These are phyloP conservation scores for Zhuqinia jingwanae DNA, from an alignment of 2,888 invertebrate genomes.

Conservation along the genomic window DNA sequence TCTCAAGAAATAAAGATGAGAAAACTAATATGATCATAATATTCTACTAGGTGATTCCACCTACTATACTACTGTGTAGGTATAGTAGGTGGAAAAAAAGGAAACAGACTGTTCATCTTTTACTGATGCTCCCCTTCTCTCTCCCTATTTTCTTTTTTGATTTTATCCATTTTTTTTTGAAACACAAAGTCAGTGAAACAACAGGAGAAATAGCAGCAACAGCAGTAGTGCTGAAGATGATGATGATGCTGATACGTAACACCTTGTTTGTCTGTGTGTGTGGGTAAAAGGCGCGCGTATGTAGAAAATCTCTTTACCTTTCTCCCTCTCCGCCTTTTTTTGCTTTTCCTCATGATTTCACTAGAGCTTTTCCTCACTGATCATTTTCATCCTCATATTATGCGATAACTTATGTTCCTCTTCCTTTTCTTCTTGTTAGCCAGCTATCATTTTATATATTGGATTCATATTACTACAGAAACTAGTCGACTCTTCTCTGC, in stretches of 20 bases:
- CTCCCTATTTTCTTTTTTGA: slow-evolving; percentile 24
- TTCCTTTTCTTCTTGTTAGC: not conserved
- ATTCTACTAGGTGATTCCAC: too few species aligned
- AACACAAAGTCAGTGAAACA: not conserved
- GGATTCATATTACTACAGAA: slow-evolving; percentile 11
- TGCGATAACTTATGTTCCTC: slow-evolving; percentile 19
- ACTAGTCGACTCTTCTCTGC: too few species aligned
- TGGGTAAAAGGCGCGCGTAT: not conserved
- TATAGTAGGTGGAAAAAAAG: not conserved
- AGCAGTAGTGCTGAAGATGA: not conserved
- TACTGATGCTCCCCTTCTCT: not conserved
- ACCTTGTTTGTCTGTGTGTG: slow-evolving; percentile 23
- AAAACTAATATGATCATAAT: slow-evolving; percentile 19
- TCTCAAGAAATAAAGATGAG: slow-evolving; percentile 17
- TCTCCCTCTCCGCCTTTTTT: not conserved
- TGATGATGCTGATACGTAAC: slow-evolving; percentile 34
- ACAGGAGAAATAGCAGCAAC: not conserved
- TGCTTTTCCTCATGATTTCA: not conserved
- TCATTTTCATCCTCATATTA: slow-evolving; percentile 42
- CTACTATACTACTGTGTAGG: too few species aligned
- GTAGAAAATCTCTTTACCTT: slow-evolving; percentile 29
- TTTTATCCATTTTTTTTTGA: slow-evolving; percentile 22
- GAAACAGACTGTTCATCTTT: slow-evolving; percentile 12
- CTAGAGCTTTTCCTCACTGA: slow-evolving; percentile 26
- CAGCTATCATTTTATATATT: slow-evolving; percentile 1